Conservation (phyloP, 2,797 vertebrate genomes). For the Anguilla pacifica region DNA sequence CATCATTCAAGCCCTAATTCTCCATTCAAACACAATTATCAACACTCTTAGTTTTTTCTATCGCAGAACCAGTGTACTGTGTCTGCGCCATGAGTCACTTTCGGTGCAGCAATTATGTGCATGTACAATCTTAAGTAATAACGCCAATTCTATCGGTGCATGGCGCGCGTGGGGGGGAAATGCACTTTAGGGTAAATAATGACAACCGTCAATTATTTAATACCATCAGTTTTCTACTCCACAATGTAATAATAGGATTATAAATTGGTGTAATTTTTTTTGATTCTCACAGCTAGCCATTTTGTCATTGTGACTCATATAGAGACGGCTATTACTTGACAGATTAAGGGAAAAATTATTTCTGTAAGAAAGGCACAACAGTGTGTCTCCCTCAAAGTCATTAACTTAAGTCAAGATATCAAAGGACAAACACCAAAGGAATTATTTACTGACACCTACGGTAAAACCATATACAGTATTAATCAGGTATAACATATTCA, state of each 20-base stretch:
- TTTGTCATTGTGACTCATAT: conserved; percentile 22
- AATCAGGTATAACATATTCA: background rate
- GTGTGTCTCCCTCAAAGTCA: conserved; percentile 8
- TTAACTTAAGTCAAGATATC: background rate
- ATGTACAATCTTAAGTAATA: conserved; percentile 66
- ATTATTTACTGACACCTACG: background rate
- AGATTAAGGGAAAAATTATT: conserved; percentile 19
- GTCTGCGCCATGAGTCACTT: conserved; percentile 62
- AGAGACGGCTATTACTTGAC: background rate
- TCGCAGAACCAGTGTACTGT: conserved; percentile 54
- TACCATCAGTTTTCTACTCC: conserved; percentile 57
- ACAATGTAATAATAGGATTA: conserved; percentile 49
- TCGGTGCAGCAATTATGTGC: conserved; percentile 69
- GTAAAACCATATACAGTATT: background rate
- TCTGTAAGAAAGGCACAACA: conserved; percentile 1
- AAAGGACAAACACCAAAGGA: background rate
- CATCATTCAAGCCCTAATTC: conserved; percentile 68
- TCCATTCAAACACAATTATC: conserved; percentile 63
- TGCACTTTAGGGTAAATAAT: conserved; percentile 58
- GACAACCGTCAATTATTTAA: conserved; percentile 63
- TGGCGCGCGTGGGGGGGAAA: conserved; percentile 46
- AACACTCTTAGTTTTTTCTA: conserved; percentile 50
- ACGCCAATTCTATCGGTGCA: conserved; percentile 67
- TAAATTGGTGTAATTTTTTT: conserved; percentile 38
- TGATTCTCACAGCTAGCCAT: conserved; percentile 27